These are phyloP conservation scores for Leptinotarsa tumamoca DNA, from an alignment of 2,888 invertebrate species.

Conservation along the genomic window DNA sequence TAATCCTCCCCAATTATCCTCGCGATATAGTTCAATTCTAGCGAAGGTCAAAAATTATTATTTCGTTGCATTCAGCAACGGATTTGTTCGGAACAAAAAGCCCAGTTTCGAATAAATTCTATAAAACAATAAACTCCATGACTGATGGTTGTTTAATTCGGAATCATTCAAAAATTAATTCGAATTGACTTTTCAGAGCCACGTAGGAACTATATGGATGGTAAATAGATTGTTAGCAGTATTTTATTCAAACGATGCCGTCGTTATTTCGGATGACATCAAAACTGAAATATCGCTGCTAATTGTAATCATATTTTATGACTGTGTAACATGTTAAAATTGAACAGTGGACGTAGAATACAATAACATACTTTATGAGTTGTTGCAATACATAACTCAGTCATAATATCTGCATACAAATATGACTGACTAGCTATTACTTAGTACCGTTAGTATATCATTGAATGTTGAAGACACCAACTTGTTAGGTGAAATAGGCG, in stretches of 20 bases:
- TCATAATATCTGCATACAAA: no score
- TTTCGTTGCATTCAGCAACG: background rate
- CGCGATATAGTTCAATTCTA: background rate
- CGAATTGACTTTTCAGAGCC: constrained; percentile 8
- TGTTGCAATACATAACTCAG: no score
- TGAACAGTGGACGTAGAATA: no score
- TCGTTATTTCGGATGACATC: constrained; percentile 5
- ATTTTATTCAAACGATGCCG: constrained; percentile 1
- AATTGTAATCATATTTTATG: background rate
- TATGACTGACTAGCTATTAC: no score
- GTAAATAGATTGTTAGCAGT: constrained; percentile 18
- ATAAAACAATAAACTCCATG: constrained; percentile 15
- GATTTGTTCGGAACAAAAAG: constrained; percentile 5
- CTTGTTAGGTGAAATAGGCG: no score
- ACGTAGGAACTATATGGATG: constrained; percentile 10
- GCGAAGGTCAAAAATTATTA: background rate
- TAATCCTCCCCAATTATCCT: background rate
- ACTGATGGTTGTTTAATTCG: constrained; percentile 10
- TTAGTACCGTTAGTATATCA: no score
- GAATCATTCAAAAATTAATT: constrained; percentile 13
- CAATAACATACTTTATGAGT: no score
- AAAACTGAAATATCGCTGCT: constrained; percentile 9
- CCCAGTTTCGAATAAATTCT: constrained; percentile 7
- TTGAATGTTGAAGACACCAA: no score
- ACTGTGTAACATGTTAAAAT: background rate